Conservation (phyloP, 2,888 invertebrate genomes). For the Amphipyra tragopoginis region DNA sequence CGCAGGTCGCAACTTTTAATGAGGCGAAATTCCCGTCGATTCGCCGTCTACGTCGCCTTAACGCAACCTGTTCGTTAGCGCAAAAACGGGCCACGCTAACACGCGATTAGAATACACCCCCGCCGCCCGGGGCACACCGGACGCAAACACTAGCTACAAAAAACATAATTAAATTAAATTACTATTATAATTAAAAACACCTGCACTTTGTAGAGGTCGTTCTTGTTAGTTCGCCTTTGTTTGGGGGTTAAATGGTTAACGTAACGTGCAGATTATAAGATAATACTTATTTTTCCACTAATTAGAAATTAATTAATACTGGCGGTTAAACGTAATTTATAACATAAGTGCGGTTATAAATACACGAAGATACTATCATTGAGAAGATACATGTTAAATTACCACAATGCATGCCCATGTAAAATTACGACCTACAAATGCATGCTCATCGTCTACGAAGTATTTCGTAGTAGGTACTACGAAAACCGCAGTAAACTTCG, state of each 20-base stretch:
- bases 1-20: constrained; percentile 89
- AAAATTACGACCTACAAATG: constrained; percentile 10
- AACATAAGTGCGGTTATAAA: constrained; percentile 31
- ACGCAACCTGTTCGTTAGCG: constrained; percentile 89
- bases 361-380: constrained; percentile 11
- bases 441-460: constrained; percentile 2
- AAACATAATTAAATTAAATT: constrained; percentile 46
- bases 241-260: constrained; percentile 30
- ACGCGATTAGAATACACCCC: constrained; percentile 89
- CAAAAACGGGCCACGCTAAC: constrained; percentile 89
- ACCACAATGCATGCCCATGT: constrained; percentile 12
- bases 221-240: constrained; percentile 38
- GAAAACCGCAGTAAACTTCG: neutral
- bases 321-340: constrained; percentile 29
- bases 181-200: constrained; percentile 51
- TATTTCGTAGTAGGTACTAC: constrained; percentile 5
- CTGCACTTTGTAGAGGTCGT: constrained; percentile 45
- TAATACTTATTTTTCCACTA: constrained; percentile 34
- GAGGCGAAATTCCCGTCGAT: constrained; percentile 89
- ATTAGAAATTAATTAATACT: constrained; percentile 44
- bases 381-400: constrained; percentile 32
- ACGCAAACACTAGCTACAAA: constrained; percentile 47
- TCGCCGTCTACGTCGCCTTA: constrained; percentile 83
- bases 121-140: constrained; percentile 72
- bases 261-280: constrained; percentile 36